Percentiles rank a stretch among this genome's conserved stretches.
Evolutionary conservation across 1,140 invertebrate genomes (phyloP).

Genomic region (Halictus rubicundus): DNA sequence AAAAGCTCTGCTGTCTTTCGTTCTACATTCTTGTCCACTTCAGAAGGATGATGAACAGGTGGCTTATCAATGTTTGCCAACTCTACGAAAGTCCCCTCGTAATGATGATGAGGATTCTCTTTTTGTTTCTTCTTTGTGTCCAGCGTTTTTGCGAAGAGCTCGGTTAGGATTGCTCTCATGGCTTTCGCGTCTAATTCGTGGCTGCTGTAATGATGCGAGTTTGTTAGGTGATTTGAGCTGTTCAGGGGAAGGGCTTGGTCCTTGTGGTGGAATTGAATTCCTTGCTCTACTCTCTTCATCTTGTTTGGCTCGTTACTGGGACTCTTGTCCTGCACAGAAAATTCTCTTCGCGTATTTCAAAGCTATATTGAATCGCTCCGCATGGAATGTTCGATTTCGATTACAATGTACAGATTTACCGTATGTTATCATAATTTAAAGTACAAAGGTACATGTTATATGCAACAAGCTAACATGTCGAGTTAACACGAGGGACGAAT

Average conservation of each 20-base stretch:
- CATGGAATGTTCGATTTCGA: no score
- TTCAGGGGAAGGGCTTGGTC: constrained; percentile 40
- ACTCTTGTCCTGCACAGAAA: constrained; percentile 57
- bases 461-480: no score
- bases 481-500: no score
- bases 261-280: constrained; percentile 75
- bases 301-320: constrained; percentile 77
- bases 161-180: constrained; percentile 74
- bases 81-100: constrained; percentile 71
- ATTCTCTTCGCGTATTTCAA: no score
- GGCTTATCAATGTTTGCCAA: constrained; percentile 70
- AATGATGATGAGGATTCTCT: constrained; percentile 69
- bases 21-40: neutral
- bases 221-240: constrained; percentile 39
- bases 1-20: neutral
- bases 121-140: constrained; percentile 71
- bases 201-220: constrained; percentile 63
- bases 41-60: neutral
- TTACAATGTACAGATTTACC: no score
- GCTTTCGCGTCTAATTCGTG: constrained; percentile 77
- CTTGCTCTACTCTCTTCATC: constrained; percentile 78
- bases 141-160: constrained; percentile 66
- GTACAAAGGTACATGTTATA: no score
- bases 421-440: no score
- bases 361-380: no score